phyloP scores from a whole-genome alignment of 2,797 vertebrate genomes.

The Gymnocypris eckloni region DNA sequence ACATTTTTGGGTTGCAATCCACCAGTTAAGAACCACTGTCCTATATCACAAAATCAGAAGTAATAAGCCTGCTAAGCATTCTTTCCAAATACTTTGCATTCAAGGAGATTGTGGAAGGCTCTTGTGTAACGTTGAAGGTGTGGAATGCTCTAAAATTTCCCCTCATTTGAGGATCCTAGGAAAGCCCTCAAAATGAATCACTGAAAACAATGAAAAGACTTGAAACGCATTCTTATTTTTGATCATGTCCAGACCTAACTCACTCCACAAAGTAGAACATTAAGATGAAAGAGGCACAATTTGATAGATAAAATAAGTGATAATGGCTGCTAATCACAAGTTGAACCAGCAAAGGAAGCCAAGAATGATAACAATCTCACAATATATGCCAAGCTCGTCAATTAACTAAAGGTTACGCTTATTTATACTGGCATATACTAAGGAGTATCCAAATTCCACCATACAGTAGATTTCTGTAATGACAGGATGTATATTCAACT shows the following conservation, averaged over 20 bases:
- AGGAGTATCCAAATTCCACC: slow-evolving; percentile 5
- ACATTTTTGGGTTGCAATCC: slow-evolving; percentile 20
- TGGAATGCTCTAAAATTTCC: slow-evolving; percentile 31
- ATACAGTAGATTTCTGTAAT: slow-evolving; percentile 26
- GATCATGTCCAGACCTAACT: not conserved
- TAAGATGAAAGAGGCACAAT: not conserved
- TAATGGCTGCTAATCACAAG: slow-evolving; percentile 7
- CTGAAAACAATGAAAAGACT: slow-evolving; percentile 31
- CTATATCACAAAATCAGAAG: slow-evolving; percentile 6
- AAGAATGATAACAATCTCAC: slow-evolving; percentile 8
- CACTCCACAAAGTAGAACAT: not conserved
- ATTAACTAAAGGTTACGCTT: slow-evolving; percentile 3
- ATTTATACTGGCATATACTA: slow-evolving; percentile 20
- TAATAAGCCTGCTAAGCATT: slow-evolving; percentile 10
- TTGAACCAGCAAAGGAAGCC: slow-evolving; percentile 22
- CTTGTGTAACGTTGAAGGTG: not conserved
- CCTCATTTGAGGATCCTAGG: slow-evolving; percentile 1
- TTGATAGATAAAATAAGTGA: slow-evolving; percentile 2
- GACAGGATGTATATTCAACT: slow-evolving; percentile 11
- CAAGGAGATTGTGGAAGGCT: slow-evolving; percentile 11
- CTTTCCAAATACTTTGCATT: slow-evolving; percentile 38
- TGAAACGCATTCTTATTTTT: slow-evolving; percentile 31
- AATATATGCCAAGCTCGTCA: slow-evolving; percentile 8
- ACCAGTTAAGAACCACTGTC: slow-evolving; percentile 27
- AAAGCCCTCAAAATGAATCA: slow-evolving; percentile 29